Conservation (phyloP, 2,888 invertebrate species). For the Limnephilus lunatus region DNA sequence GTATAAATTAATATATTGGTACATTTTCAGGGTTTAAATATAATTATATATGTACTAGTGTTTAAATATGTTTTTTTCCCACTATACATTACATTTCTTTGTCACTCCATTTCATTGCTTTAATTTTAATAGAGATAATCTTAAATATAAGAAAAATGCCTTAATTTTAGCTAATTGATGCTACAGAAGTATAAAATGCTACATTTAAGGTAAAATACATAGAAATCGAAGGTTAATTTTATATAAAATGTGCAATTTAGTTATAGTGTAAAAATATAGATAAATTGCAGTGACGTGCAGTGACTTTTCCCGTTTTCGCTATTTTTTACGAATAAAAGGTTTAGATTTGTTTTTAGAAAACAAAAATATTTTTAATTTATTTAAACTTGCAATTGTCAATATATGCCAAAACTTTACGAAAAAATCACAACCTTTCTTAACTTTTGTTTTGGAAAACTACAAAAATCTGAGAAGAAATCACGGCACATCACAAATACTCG, state of each 20-base stretch:
- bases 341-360: too few species aligned
- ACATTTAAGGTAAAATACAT: constrained; percentile 26
- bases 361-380: neutral
- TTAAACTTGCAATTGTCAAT: neutral
- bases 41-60: neutral
- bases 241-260: constrained; percentile 1
- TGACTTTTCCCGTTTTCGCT: neutral
- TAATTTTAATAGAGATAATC: neutral
- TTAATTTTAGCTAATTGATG: neutral
- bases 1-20: neutral
- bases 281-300: neutral
- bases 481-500: neutral
- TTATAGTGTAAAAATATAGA: neutral
- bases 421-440: neutral
- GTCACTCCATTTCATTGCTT: neutral
- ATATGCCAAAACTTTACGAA: neutral
- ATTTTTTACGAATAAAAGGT: neutral
- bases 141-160: neutral
- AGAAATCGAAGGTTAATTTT: constrained; percentile 7
- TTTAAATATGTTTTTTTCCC: neutral
- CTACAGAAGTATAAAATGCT: constrained; percentile 45
- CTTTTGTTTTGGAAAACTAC: neutral
- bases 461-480: neutral
- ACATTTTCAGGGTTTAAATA: neutral
- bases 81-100: neutral